These are phyloP conservation scores for Onchidella celtica DNA, from an alignment of 2,888 invertebrate species.

Conservation along the genomic window DNA sequence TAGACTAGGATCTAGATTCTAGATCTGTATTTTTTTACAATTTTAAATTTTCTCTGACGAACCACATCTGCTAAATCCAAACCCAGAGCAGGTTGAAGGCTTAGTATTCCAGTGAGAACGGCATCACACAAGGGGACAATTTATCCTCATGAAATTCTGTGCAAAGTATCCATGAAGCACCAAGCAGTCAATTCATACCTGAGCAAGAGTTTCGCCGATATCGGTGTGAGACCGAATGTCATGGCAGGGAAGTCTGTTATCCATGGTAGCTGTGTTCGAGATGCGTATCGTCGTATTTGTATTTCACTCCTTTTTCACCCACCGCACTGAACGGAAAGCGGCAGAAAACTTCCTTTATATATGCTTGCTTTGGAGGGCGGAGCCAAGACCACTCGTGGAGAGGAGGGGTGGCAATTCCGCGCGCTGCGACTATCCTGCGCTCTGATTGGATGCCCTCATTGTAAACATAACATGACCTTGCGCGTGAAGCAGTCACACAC, in stretches of 20 bases:
- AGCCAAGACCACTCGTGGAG: constrained; percentile 11
- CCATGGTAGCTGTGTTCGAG: not conserved
- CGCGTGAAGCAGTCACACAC: constrained; percentile 28
- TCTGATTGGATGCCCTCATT: constrained; percentile 49
- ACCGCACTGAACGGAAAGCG: too few relatives aligned
- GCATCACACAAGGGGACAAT: too few relatives aligned
- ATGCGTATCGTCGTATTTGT: not conserved
- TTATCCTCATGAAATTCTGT: too few relatives aligned
- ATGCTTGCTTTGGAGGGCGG: constrained; percentile 48
- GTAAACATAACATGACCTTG: constrained; percentile 39
- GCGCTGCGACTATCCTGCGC: constrained; percentile 29
- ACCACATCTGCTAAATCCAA: too few relatives aligned
- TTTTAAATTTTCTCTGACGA: too few relatives aligned
- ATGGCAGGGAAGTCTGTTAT: constrained; percentile 2
- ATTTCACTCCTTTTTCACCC: constrained; percentile 18
- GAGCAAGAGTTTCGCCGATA: constrained; percentile 34
- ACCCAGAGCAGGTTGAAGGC: too few relatives aligned
- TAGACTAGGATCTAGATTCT: too few relatives aligned
- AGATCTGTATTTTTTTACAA: too few relatives aligned
- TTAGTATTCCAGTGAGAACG: too few relatives aligned
- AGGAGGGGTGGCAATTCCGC: constrained; percentile 19
- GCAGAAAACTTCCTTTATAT: too few relatives aligned
- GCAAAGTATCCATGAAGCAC: too few relatives aligned
- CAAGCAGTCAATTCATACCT: too few relatives aligned
- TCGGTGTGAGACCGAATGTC: constrained; percentile 34